phyloP scores from a whole-genome alignment of 2,113 vertebrate genomes.

The Amazona vittata region DNA sequence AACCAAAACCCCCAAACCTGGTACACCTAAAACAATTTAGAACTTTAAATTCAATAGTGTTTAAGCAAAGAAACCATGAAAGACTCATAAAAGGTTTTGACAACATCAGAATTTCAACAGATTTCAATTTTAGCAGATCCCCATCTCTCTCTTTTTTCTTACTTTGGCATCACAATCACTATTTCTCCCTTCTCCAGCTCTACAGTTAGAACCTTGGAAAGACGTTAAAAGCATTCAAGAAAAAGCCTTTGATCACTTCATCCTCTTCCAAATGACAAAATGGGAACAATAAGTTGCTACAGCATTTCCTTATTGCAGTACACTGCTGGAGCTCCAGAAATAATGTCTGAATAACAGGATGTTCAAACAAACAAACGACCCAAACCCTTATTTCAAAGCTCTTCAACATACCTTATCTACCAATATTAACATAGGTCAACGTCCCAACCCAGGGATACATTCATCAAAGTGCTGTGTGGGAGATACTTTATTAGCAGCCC shows the following conservation, averaged over 20 bases:
- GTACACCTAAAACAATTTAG: background rate
- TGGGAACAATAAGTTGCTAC: background rate
- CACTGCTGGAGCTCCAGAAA: background rate
- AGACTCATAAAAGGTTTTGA: background rate
- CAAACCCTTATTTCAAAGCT: background rate
- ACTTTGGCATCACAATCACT: background rate
- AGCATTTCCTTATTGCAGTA: background rate
- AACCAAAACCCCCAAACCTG: background rate
- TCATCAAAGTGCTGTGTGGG: background rate
- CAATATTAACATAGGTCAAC: background rate
- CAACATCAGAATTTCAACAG: background rate
- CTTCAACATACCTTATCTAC: constrained; percentile 22
- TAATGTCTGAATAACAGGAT: background rate
- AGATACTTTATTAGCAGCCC: background rate
- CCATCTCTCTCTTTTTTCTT: background rate
- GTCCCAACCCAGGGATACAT: background rate
- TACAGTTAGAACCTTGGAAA: background rate
- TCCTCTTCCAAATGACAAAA: background rate
- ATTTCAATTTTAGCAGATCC: background rate
- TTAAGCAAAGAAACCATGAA: background rate
- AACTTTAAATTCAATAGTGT: background rate
- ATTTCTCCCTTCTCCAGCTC: background rate
- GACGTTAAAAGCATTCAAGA: background rate
- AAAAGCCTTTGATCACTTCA: background rate
- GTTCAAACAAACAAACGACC: background rate